A percentile compares a stretch with the other conserved stretches of the same genome.
These are phyloP conservation scores for Watsonalla binaria DNA, from an alignment of 2,888 invertebrate species.

Conservation along the genomic window DNA sequence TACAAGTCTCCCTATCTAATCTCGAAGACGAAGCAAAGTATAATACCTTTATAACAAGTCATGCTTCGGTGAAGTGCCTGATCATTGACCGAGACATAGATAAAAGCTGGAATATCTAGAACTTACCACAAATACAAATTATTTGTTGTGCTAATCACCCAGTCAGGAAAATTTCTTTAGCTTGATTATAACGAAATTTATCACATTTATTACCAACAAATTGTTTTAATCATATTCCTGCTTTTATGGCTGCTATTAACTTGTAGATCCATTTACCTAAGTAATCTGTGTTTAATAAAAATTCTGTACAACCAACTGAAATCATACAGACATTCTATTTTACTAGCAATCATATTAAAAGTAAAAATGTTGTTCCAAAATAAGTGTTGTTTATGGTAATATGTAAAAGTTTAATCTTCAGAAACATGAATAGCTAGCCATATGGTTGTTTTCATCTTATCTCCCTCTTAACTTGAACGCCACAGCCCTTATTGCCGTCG, in stretches of 20 bases:
- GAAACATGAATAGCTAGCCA: background rate
- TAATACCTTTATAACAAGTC: background rate
- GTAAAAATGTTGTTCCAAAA: too few species aligned
- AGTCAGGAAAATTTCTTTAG: background rate
- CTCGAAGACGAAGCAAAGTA: too few species aligned
- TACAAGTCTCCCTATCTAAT: too few species aligned
- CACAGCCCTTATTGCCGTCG: background rate
- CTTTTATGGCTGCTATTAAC: too few species aligned
- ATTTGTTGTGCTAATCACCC: background rate
- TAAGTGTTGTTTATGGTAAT: background rate
- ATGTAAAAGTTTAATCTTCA: background rate
- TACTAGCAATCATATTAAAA: too few species aligned
- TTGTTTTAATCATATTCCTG: too few species aligned
- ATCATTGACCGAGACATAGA: background rate
- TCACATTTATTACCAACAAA: too few species aligned
- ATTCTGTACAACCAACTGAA: too few species aligned
- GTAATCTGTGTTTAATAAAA: too few species aligned
- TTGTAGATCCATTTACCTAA: too few species aligned
- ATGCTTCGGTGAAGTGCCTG: background rate
- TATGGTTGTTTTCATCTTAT: background rate
- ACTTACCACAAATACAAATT: background rate
- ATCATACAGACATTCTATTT: too few species aligned
- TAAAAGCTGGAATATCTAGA: background rate
- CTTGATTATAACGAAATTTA: too few species aligned
- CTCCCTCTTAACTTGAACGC: background rate